Conservation (phyloP, 2,797 vertebrate genomes). For the Cyclura pinguis region DNA sequence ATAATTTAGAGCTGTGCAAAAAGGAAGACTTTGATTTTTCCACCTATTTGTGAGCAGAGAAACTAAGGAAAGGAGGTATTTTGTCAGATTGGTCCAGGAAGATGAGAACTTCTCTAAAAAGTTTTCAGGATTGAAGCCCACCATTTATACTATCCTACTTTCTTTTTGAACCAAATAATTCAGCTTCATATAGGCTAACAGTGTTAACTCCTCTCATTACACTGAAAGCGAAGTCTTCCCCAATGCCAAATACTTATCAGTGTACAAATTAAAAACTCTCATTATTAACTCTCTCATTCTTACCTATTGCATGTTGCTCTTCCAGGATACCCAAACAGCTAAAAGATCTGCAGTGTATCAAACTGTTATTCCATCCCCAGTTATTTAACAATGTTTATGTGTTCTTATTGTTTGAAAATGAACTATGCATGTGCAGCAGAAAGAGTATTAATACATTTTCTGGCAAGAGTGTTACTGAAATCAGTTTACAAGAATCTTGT, state of each 20-base stretch:
- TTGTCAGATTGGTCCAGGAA: not conserved
- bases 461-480: slow-evolving; percentile 34
- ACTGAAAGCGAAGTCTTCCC: not conserved
- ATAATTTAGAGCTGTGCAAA: not conserved
- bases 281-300: not conserved
- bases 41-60: not conserved
- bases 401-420: slow-evolving; percentile 11
- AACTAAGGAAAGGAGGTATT: not conserved
- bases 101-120: not conserved
- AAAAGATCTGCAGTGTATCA: not conserved
- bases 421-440: not conserved
- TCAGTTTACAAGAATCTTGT: slow-evolving; percentile 44
- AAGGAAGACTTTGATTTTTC: not conserved
- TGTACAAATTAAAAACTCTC: not conserved
- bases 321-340: slow-evolving; percentile 12
- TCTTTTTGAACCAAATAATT: not conserved
- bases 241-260: not conserved
- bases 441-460: not conserved
- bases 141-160: not conserved
- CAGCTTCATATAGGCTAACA: not conserved
- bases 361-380: not conserved
- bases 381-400: not conserved
- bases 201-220: not conserved
- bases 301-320: not conserved
- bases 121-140: not conserved